Percentiles rank a stretch among this genome's conserved stretches.
These are phyloP conservation scores for Prenolepis imparis DNA, from an alignment of 2,888 invertebrate species.

Conservation along the genomic window DNA sequence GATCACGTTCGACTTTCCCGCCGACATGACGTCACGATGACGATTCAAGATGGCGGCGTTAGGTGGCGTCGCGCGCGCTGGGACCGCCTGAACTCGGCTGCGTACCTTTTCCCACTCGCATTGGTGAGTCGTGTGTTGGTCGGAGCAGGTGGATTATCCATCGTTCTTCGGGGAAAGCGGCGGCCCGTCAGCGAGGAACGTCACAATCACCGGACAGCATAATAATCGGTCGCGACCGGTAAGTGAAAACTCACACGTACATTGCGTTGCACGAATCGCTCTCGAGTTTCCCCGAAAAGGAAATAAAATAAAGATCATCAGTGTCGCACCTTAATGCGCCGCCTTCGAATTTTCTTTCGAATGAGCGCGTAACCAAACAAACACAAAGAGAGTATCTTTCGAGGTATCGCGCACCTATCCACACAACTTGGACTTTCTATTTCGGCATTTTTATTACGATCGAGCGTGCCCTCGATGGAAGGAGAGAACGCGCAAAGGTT, in stretches of 20 bases:
- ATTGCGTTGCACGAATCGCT: constrained; percentile 24
- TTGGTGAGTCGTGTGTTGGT: constrained; percentile 76
- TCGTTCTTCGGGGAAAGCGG: constrained; percentile 74
- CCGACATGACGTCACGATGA: not conserved
- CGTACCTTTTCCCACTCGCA: constrained; percentile 74
- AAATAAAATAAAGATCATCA: not conserved
- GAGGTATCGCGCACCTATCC: not conserved
- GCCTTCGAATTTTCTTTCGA: not conserved
- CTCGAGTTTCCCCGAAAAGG: not conserved
- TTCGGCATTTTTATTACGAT: constrained; percentile 74
- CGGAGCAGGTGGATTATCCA: constrained; percentile 77
- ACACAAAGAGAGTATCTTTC: constrained; percentile 48
- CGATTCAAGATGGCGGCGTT: constrained; percentile 58
- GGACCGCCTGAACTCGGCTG: constrained; percentile 65
- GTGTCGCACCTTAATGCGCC: not conserved
- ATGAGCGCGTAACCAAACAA: not conserved
- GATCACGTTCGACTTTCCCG: constrained; percentile 45
- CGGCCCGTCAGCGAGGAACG: constrained; percentile 66
- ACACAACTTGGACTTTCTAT: constrained; percentile 74
- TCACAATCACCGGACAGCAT: constrained; percentile 61
- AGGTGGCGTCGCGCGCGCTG: constrained; percentile 61
- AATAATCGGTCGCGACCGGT: constrained; percentile 64
- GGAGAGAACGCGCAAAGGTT: constrained; percentile 61
- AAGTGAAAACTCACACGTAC: constrained; percentile 63
- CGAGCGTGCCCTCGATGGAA: constrained; percentile 40